These are phyloP conservation scores for Tragelaphus oryx DNA, from an alignment of 2,797 vertebrate species.

Conservation along the genomic window DNA sequence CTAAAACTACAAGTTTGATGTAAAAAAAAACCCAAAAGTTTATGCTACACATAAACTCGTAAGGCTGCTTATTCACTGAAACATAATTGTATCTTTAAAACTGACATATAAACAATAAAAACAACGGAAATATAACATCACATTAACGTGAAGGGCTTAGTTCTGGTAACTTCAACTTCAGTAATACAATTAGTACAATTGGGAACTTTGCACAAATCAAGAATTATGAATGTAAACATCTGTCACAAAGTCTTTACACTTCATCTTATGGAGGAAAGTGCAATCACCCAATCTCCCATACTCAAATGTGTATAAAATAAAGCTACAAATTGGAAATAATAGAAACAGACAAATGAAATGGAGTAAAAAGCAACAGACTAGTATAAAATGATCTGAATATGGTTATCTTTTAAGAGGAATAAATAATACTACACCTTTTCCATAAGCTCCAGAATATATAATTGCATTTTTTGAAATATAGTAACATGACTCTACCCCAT, in stretches of 20 bases:
- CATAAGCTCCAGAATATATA: background rate
- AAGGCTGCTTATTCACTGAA: background rate
- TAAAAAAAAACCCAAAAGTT: background rate
- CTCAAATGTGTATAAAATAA: background rate
- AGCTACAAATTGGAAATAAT: background rate
- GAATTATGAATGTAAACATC: background rate
- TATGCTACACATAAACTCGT: background rate
- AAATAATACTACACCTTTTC: background rate
- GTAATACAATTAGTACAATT: background rate
- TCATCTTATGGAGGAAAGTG: background rate
- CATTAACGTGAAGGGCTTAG: background rate
- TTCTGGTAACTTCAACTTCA: background rate
- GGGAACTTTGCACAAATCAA: background rate
- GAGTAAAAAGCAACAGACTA: background rate
- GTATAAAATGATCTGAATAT: background rate
- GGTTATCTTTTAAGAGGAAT: background rate
- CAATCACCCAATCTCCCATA: background rate
- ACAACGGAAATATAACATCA: background rate
- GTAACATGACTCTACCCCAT: background rate
- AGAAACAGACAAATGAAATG: background rate
- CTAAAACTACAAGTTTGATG: background rate
- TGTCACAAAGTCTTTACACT: background rate
- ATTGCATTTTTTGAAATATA: background rate
- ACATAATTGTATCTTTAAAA: background rate
- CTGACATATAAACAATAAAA: background rate